A percentile compares a stretch with the other conserved stretches of the same genome.
Evolutionary conservation across 2,797 vertebrate species (phyloP).

Genomic region (Danio choprae): DNA sequence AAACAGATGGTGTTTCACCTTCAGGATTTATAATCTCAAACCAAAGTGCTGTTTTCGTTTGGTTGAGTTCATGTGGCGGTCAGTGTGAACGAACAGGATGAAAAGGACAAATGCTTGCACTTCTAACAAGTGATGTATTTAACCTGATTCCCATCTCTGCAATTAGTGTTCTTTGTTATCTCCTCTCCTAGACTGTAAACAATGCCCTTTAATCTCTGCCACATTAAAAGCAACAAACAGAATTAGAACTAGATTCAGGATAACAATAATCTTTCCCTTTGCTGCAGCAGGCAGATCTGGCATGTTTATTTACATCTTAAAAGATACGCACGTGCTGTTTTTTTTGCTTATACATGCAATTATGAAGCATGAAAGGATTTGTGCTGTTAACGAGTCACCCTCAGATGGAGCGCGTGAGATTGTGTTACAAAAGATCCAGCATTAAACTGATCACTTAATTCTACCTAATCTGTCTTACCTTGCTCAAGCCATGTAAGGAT

Average conservation of each 20-base stretch:
- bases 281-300: neutral
- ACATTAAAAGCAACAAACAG: conserved; percentile 15
- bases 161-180: conserved; percentile 1
- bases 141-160: conserved; percentile 24
- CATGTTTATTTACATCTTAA: neutral
- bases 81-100: neutral
- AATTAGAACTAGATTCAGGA: conserved; percentile 17
- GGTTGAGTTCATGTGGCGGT: conserved; percentile 32
- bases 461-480: conserved; percentile 73
- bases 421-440: conserved; percentile 56
- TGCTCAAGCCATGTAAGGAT: conserved; percentile 49
- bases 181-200: conserved; percentile 17
- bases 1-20: neutral
- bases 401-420: conserved; percentile 31
- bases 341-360: neutral
- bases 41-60: conserved; percentile 5
- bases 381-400: conserved; percentile 12
- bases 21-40: neutral
- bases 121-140: conserved; percentile 18
- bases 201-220: conserved; percentile 42
- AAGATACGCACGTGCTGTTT: neutral
- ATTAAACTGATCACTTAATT: conserved; percentile 80
- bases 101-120: conserved; percentile 12
- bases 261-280: neutral
- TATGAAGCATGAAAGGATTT: conserved; percentile 15